Evolutionary conservation across 53 echinoderm and acorn worm species (phyloP), one percentile per base, ranked within the genome.

Genomic region (Arbacia lixula): DNA sequence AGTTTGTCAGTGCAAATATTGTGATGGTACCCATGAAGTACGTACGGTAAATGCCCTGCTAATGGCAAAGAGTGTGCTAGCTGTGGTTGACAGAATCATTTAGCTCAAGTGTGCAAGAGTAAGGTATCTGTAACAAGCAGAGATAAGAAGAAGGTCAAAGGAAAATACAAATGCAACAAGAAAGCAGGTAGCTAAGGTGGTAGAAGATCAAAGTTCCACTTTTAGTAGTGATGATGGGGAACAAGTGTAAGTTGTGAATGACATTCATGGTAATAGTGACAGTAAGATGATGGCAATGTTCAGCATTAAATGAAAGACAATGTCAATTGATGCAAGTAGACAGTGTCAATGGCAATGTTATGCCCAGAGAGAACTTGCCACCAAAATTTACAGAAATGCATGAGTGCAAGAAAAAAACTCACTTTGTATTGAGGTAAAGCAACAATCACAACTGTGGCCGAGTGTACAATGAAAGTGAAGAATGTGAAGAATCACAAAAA

Each of bases 401-500:
- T 1, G 35, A 71, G 38, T 22, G 25, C n/a, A 36, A n/a, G 2
- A 33, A 71, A 32, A 40, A 36, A 71, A n/a, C 72, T 71, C 34
- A 16, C 35, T 16, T 21, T 71, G 72, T 71, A 38, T 24, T 6
- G 53, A 24, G 46, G 30, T 75, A 42, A 75, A 21, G 76, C 50
- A 26, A 26, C 5, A 5, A 50, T 75, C 33, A 32, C 76, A 24
- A 50, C 50, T 17, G 46, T 25, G 49, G 82, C 81, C 2, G 57
- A 24, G 31, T 55, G 68, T 67, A 87, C 51, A 42, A 28, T 87
- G 28, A 46, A 55, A 50, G 16, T 69, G 19, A 67, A 66, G 67
- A 87, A 87, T 68, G 81, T 68, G 10, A 87, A 87, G 36, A 87
- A 54, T 29, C n/a, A 19, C 20, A 50, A 68, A 58, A 46, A 55